Evolutionary conservation across 2,113 vertebrate species (phyloP).

Genomic region (Hyaena hyaena): DNA sequence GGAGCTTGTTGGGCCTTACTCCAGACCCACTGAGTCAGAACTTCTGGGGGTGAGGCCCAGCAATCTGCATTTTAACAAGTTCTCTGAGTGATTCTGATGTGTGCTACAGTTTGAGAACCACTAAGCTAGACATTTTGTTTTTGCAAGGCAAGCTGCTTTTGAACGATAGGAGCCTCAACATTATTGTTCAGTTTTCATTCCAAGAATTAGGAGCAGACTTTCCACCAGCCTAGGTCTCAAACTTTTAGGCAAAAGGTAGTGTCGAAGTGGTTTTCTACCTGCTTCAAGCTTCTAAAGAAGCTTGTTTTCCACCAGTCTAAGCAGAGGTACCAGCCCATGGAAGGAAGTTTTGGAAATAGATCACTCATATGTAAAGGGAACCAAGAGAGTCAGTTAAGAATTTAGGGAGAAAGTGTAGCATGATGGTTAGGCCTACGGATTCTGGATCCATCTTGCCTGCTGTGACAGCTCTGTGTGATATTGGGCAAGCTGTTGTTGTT

Average conservation of each 20-base stretch:
- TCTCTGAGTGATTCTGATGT: background rate
- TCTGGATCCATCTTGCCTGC: background rate
- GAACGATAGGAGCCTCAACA: background rate
- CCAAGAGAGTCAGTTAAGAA: background rate
- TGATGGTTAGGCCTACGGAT: background rate
- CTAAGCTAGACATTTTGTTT: background rate
- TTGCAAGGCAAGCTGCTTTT: background rate
- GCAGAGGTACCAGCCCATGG: background rate
- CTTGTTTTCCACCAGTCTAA: background rate
- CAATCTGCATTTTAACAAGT: background rate
- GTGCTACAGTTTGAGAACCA: background rate
- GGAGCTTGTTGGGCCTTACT: background rate
- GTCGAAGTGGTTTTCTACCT: background rate
- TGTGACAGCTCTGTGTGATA: background rate
- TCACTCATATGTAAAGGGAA: background rate
- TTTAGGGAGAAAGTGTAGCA: background rate
- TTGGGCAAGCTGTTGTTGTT: background rate
- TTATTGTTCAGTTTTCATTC: background rate
- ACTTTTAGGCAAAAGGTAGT: background rate
- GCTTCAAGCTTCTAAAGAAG: background rate
- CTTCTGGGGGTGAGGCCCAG: background rate
- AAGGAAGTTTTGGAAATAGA: constrained; percentile 37
- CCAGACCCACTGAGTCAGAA: background rate
- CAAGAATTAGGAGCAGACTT: background rate
- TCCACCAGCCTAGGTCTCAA: background rate